These are phyloP conservation scores for Larimichthys polyactis DNA, from an alignment of 2,113 vertebrate species.

Conservation along the genomic window DNA sequence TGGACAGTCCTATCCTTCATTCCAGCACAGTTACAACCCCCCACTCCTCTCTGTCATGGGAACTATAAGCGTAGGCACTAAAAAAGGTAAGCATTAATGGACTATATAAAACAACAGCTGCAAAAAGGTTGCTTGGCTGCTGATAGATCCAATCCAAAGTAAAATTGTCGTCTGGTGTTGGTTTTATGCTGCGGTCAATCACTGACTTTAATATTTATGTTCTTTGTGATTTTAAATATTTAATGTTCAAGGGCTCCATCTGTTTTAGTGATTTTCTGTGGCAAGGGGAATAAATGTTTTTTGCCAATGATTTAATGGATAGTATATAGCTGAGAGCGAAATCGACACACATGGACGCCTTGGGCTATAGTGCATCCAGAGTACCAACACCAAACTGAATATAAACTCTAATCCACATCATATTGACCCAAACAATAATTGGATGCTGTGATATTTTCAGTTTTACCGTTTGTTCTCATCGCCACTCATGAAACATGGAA, in stretches of 20 bases:
- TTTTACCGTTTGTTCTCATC: background rate
- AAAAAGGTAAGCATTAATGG: conserved; percentile 9
- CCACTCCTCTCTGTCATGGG: background rate
- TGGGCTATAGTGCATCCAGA: background rate
- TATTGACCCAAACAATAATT: background rate
- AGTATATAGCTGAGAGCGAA: too few species aligned
- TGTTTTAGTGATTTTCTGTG: background rate
- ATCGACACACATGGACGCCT: background rate
- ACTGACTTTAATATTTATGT: background rate
- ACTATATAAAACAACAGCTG: conserved; percentile 19
- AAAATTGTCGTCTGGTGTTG: background rate
- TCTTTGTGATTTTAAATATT: background rate
- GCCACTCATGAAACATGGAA: background rate
- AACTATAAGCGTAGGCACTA: background rate
- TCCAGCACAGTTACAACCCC: background rate
- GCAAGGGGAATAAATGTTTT: background rate
- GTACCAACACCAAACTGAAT: background rate
- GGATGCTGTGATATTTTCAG: conserved; percentile 22
- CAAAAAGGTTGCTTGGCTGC: background rate
- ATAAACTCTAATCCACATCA: background rate
- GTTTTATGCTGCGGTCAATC: background rate
- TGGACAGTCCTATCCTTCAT: background rate
- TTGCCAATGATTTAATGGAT: background rate
- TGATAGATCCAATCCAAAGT: too few species aligned
- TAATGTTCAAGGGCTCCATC: conserved; percentile 22